Evolutionary conservation across 2,888 invertebrate genomes (phyloP), one percentile per base, ranked within the genome.

Genomic region (Acrocyrtus sp.): DNA sequence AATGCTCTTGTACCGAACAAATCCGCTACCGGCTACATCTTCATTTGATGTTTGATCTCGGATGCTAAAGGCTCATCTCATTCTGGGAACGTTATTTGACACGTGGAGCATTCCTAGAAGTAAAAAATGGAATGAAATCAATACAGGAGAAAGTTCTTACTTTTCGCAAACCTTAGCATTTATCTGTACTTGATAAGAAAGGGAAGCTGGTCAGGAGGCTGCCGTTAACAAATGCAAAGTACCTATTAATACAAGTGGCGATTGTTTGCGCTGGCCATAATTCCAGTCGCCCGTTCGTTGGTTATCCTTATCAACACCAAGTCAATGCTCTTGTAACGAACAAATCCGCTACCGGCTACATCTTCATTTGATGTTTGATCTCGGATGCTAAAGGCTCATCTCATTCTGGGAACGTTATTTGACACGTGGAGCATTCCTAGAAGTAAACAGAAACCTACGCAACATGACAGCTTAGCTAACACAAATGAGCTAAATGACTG

Each of bases 201-300:
- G n/a, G n/a, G n/a, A n/a, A n/a, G n/a, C n/a, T n/a, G n/a, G n/a
- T n/a, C 78, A 83, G 84, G 85, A 84, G 48, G 82, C 84, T 8
- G 86, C 83, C 27, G 86, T 87, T 48, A 70, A 43, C 19, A 86
- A 90, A 81, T 94, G 93, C 84, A 90, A 93, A 85, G 88, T 90
- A n/a, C n/a, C n/a, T n/a, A n/a, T n/a, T n/a, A 0, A 89, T 96
- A 63, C 93, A 96, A 82, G 87, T 96, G 78, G 92, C 94, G 0
- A 87, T 95, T 74, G 94, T 96, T 8, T 95, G 94, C 84, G 93
- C 94, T 82, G 93, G 93, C 41, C 91, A 92, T 85, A 94, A 92
- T 83, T 89, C 92, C 8, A 92, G 92, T 47, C 87, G 92, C 50
- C n/a, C n/a, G n/a, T 50, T 89, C 90, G 57, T 88, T 95, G 43